phyloP scores from a whole-genome alignment of 2,113 vertebrate species.

The Syrmaticus mikado region DNA sequence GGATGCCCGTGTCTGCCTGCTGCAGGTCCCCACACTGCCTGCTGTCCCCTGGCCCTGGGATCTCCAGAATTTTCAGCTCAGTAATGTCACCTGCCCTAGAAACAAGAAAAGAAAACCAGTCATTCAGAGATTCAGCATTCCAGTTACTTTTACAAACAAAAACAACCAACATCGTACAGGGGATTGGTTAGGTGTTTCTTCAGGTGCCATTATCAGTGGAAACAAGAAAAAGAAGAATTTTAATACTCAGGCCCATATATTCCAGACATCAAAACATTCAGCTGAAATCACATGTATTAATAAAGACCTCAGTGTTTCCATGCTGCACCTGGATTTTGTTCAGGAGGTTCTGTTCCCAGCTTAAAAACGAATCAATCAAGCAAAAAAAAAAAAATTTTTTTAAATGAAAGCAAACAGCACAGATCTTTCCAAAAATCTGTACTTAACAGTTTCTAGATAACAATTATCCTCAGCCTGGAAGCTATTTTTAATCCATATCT shows the following conservation, averaged over 20 bases:
- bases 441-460: not conserved
- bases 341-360: not conserved
- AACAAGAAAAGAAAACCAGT: not conserved
- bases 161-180: rapidly evolving
- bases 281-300: not conserved
- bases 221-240: not conserved
- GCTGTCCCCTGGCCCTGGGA: constrained; percentile 76
- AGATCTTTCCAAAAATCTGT: not conserved
- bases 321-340: not conserved
- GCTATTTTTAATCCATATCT: constrained; percentile 7
- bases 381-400: not conserved
- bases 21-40: constrained; percentile 70
- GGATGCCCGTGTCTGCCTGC: constrained; percentile 51
- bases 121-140: not conserved
- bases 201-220: rapidly evolving
- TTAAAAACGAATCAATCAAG: not conserved
- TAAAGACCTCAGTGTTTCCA: not conserved
- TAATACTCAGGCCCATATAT: not conserved
- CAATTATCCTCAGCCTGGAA: constrained; percentile 6
- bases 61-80: constrained; percentile 94
- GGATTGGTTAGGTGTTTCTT: not conserved
- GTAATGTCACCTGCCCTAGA: constrained; percentile 96
- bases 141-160: not conserved
- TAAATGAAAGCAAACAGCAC: not conserved
- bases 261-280: not conserved